Base-by-base conservation (phyloP, 1,140 invertebrate genomes). In the Drosophila sproati region DNA sequence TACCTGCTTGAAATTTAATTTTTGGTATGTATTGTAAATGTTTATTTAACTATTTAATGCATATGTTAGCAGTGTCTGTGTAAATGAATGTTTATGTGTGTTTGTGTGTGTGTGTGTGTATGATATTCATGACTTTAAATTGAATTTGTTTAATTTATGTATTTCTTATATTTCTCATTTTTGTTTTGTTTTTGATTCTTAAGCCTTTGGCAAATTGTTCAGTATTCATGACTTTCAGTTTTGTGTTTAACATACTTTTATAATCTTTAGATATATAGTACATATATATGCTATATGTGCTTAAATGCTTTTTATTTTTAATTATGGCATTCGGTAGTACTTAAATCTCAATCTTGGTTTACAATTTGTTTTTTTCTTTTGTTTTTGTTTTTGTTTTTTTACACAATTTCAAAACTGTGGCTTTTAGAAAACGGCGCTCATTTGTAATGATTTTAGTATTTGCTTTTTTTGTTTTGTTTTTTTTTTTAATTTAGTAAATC, bases 401-500 rank as follows among this genome's bases (percentile, higher is more conserved):
- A 83, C 80, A 88, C 83, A 87, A 88, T 87, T 87, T 87, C 83
- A 83, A 82, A 88, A 87, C 83, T 88, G 82, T 87, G 83, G 83
- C 83, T 87, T 87, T 87, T 88, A 87, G 77, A 88, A 87, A 87
- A 87, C 83, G 85, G 77, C 83, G 85, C 55, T 89, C 85, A 89
- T 89, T 89, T 89, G 71, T 80, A 89, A 89, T 89, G 85, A 89
- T 89, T 80, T 88, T 83, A 89, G 85, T 88, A 78, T 88, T 89
- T 89, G 77, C 76, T 87, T 85, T 69, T 64, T 72, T 43, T 63
- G 39, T 71, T 60, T 45, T 64, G 20, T 20, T 75, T 62, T 32
- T 75, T 70, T 86, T 82, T 88, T 88, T 68, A 63, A 73, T 89
- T 83, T 70, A 88, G 85, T 88, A 85, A 89, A 85, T 89, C 85